These are phyloP conservation scores for Parasteatoda lunata DNA, from an alignment of 2,888 invertebrate species.

Conservation along the genomic window DNA sequence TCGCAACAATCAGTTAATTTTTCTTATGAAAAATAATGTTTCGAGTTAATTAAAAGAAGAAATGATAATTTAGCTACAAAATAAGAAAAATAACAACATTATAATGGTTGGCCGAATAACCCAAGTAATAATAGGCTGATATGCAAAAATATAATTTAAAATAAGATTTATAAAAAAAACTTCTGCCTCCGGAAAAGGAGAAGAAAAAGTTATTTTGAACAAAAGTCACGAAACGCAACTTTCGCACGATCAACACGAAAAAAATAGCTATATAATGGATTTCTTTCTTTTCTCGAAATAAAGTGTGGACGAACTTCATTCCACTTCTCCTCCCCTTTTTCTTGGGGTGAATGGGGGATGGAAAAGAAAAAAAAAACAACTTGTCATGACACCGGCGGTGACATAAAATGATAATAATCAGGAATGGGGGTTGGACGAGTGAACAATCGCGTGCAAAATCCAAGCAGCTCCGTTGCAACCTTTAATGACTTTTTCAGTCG, in stretches of 20 bases:
- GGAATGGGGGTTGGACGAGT: constrained; percentile 3
- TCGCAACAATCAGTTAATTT: too few relatives aligned
- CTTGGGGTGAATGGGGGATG: neutral
- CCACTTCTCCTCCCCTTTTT: neutral
- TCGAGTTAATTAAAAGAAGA: too few relatives aligned
- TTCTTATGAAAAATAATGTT: too few relatives aligned
- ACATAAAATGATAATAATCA: constrained; percentile 40
- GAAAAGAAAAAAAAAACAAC: constrained; percentile 17
- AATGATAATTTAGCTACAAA: too few relatives aligned
- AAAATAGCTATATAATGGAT: constrained; percentile 26
- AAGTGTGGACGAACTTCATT: neutral
- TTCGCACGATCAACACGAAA: constrained; percentile 22
- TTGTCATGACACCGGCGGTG: constrained; percentile 17
- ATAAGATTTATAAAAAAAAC: too few relatives aligned
- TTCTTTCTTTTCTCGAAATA: constrained; percentile 11
- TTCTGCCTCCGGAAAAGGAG: too few relatives aligned
- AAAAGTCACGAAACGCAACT: constrained; percentile 43
- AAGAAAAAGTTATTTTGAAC: constrained; percentile 3
- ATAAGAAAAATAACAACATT: too few relatives aligned
- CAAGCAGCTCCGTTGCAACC: neutral
- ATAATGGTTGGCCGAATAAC: too few relatives aligned
- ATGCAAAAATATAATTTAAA: too few relatives aligned
- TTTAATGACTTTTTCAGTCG: constrained; percentile 10
- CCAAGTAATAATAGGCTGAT: too few relatives aligned
- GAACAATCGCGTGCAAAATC: constrained; percentile 12